Conservation (phyloP, 2,113 vertebrate genomes). For the Ovis canadensis region DNA sequence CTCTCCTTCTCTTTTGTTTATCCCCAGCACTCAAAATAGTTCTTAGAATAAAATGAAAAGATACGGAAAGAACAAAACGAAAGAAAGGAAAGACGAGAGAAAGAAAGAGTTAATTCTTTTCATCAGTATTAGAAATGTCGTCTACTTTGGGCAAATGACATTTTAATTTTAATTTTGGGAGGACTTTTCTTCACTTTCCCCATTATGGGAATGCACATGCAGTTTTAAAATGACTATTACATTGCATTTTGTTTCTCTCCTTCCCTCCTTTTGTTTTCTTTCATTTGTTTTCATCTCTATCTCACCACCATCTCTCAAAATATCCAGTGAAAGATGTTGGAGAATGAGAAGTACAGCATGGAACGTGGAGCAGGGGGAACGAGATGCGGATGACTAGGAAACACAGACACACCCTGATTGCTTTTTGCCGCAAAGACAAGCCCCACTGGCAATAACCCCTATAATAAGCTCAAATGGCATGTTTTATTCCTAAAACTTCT, state of each 20-base stretch:
- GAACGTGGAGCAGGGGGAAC: neutral
- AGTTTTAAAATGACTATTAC: neutral
- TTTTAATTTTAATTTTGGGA: neutral
- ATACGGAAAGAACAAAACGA: neutral
- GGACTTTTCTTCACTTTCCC: neutral
- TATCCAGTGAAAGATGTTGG: neutral
- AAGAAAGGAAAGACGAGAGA: neutral
- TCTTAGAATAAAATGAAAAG: neutral
- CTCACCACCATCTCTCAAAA: neutral
- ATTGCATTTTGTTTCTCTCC: neutral
- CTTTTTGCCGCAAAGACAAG: neutral
- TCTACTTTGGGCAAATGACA: neutral
- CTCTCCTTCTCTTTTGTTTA: neutral
- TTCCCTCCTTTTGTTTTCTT: neutral
- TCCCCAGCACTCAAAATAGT: neutral
- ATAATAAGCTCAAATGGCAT: neutral
- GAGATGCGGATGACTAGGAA: too few relatives aligned
- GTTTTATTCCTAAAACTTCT: neutral
- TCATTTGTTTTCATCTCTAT: neutral
- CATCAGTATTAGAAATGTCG: neutral
- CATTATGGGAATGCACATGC: neutral
- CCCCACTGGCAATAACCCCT: neutral
- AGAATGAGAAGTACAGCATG: neutral
- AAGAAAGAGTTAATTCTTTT: neutral
- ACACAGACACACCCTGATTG: neutral